Percentiles rank a stretch among this genome's conserved stretches.
Conservation (phyloP, 2,113 vertebrate genomes). For the Glareola pratincola region DNA sequence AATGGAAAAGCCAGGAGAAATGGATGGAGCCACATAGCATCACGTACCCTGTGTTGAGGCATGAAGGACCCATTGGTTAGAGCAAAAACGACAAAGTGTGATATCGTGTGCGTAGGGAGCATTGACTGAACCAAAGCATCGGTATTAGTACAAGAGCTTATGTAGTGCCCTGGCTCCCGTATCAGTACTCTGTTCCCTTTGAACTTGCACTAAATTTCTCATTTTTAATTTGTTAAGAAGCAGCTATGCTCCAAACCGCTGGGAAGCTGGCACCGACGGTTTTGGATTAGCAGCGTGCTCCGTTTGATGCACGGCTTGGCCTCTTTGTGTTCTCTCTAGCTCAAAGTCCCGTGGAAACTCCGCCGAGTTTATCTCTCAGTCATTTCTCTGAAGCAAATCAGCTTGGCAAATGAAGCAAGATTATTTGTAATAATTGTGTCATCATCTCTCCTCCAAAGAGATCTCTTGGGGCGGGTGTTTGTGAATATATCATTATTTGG, state of each 20-base stretch:
- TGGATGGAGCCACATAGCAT: fast-evolving
- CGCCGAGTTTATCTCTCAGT: neutral
- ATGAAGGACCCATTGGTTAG: neutral
- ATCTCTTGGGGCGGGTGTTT: neutral
- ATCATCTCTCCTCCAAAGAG: neutral
- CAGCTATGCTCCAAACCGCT: neutral
- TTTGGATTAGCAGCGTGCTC: neutral
- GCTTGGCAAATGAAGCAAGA: neutral
- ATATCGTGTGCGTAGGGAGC: neutral
- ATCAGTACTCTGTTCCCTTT: neutral
- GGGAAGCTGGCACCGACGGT: neutral
- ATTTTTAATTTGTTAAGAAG: neutral
- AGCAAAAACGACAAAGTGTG: neutral
- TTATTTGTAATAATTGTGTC: neutral
- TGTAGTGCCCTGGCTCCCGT: neutral
- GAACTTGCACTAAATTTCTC: neutral
- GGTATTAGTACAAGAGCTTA: neutral
- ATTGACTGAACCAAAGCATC: neutral
- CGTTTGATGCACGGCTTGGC: neutral
- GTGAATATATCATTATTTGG: neutral
- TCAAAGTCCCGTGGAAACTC: neutral
- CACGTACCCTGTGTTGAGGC: neutral
- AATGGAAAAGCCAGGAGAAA: neutral
- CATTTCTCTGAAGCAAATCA: neutral
- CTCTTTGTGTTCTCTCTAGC: neutral